Evolutionary conservation across 2,888 invertebrate genomes (phyloP).

Genomic region (Synanthedon andrenaeformis): DNA sequence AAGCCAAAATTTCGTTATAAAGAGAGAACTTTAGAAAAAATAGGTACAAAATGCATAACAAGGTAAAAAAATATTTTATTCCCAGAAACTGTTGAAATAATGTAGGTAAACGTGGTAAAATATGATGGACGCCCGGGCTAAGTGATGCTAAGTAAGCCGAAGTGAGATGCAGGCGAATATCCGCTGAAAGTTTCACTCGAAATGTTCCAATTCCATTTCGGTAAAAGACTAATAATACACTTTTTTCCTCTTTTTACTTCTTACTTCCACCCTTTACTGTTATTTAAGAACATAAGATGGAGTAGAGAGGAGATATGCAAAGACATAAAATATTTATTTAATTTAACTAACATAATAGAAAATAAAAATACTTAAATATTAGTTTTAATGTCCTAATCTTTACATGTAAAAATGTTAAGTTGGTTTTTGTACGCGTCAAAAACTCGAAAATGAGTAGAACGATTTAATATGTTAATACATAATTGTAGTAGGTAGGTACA

Average conservation of each 20-base stretch:
- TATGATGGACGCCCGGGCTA: constrained; percentile 59
- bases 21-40: neutral
- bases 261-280: constrained; percentile 69
- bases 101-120: constrained; percentile 55
- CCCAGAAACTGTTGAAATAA: constrained; percentile 51
- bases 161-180: constrained; percentile 53
- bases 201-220: constrained; percentile 71
- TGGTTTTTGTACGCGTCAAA: too few species aligned
- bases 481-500: too few species aligned
- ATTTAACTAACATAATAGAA: too few species aligned
- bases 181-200: constrained; percentile 62
- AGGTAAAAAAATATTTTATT: constrained; percentile 11
- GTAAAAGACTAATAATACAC: constrained; percentile 70
- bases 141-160: constrained; percentile 59
- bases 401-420: too few species aligned
- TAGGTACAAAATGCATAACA: neutral
- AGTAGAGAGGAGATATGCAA: constrained; percentile 24
- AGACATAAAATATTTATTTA: too few species aligned
- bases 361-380: too few species aligned
- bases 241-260: constrained; percentile 69
- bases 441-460: too few species aligned
- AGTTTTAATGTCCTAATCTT: too few species aligned
- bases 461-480: too few species aligned
- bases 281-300: constrained; percentile 45
- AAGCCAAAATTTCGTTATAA: too few species aligned